Conservation (phyloP, 1,140 invertebrate genomes). For the Alviniconcha marisindica region DNA sequence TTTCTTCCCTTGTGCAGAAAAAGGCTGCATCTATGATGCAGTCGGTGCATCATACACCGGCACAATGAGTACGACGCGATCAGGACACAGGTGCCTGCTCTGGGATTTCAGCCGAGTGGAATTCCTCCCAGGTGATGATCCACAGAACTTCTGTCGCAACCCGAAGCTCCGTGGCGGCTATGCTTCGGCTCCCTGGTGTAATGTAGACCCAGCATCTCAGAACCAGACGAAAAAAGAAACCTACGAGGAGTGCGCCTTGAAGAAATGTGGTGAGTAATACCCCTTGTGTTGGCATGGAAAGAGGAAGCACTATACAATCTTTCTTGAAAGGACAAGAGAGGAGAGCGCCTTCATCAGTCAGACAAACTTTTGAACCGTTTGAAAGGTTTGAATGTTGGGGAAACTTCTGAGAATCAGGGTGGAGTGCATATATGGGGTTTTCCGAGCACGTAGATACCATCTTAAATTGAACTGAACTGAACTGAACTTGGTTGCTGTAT, state of each 20-base stretch:
- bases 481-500: too few species aligned
- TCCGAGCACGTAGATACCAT: too few species aligned
- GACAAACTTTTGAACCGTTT: too few species aligned
- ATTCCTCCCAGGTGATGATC: conserved; percentile 21
- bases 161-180: conserved; percentile 5
- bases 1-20: conserved; percentile 42
- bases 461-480: too few species aligned
- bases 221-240: not conserved
- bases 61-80: conserved; percentile 14
- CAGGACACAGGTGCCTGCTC: not conserved
- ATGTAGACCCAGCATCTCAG: not conserved
- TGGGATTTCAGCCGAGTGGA: conserved; percentile 23
- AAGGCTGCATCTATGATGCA: conserved; percentile 39
- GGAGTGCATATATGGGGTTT: too few species aligned
- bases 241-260: conserved; percentile 16
- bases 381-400: too few species aligned
- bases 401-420: too few species aligned
- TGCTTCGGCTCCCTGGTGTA: conserved; percentile 26
- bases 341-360: too few species aligned
- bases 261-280: conserved; percentile 16
- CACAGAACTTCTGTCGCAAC: conserved; percentile 46
- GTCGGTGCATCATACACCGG: conserved; percentile 39
- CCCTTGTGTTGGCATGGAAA: too few species aligned
- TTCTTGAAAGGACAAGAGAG: too few species aligned
- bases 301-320: too few species aligned